A percentile compares a stretch with the other conserved stretches of the same genome.
Evolutionary conservation across 2,888 invertebrate species (phyloP).

Genomic region (Stenoptilia bipunctidactyla): DNA sequence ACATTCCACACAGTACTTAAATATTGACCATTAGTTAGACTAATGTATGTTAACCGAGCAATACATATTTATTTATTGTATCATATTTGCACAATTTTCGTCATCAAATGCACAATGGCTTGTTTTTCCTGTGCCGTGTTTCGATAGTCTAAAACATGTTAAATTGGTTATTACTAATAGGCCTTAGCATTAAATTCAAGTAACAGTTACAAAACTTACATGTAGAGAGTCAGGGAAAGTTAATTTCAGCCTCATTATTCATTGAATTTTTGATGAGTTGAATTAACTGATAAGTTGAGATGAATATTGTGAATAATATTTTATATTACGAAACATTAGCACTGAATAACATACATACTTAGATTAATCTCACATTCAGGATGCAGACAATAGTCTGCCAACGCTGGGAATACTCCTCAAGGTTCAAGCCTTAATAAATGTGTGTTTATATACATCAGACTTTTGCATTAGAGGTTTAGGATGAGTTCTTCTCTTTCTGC

Average conservation of each 20-base stretch:
- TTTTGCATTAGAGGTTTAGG: constrained; percentile 47
- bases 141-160: too few relatives aligned
- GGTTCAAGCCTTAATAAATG: constrained; percentile 44
- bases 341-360: constrained; percentile 40
- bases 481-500: constrained; percentile 83
- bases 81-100: constrained; percentile 29
- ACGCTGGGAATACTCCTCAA: constrained; percentile 44
- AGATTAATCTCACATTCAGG: constrained; percentile 60
- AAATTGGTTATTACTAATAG: too few relatives aligned
- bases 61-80: constrained; percentile 13
- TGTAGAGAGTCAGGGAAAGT: too few relatives aligned
- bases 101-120: constrained; percentile 31
- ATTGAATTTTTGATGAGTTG: too few relatives aligned
- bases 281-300: too few relatives aligned
- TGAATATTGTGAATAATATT: background rate
- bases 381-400: constrained; percentile 53
- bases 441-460: constrained; percentile 64
- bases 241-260: too few relatives aligned
- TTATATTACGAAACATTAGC: constrained; percentile 24
- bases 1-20: constrained; percentile 40
- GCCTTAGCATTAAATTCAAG: too few relatives aligned
- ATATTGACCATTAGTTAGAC: constrained; percentile 44
- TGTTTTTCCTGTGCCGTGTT: too few relatives aligned
- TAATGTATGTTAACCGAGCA: constrained; percentile 35
- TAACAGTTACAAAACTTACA: too few relatives aligned